Percentiles rank a stretch among this genome's conserved stretches.
Evolutionary conservation across 2,797 vertebrate genomes (phyloP).

Genomic region (Erpetoichthys calabaricus): DNA sequence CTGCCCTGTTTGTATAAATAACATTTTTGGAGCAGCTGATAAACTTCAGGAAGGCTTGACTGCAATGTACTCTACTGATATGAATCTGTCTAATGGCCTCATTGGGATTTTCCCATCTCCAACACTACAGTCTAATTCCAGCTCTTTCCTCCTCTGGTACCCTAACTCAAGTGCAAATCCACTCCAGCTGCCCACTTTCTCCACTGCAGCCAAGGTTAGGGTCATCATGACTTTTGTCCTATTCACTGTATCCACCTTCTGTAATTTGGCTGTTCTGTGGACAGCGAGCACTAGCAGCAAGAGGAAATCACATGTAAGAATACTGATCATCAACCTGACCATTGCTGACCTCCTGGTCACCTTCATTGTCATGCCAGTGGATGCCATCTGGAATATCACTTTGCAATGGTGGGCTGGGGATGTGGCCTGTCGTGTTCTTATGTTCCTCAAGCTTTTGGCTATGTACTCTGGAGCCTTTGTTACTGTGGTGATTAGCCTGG

Average conservation of each 20-base stretch:
- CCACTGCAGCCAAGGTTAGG: conserved; percentile 54
- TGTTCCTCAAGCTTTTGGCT: conserved; percentile 62
- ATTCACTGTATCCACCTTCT: conserved; percentile 49
- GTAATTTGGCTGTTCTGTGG: conserved; percentile 55
- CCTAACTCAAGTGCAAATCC: too few species aligned
- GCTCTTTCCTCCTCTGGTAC: too few species aligned
- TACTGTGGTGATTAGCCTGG: conserved; percentile 62
- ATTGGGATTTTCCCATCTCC: too few species aligned
- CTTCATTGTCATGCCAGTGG: conserved; percentile 66
- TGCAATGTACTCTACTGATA: too few species aligned
- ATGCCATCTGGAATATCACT: conserved; percentile 65
- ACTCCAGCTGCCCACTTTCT: conserved; percentile 58
- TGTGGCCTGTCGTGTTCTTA: conserved; percentile 50
- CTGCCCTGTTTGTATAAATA: too few species aligned
- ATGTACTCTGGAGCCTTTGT: conserved; percentile 66
- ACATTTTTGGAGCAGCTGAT: too few species aligned
- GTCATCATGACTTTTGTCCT: conserved; percentile 58
- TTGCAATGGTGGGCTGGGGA: conserved; percentile 65
- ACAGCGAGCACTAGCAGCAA: conserved; percentile 43
- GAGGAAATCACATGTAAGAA: conserved; percentile 57
- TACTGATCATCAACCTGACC: conserved; percentile 60
- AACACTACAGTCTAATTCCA: too few species aligned
- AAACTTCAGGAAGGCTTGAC: too few species aligned
- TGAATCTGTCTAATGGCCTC: too few species aligned
- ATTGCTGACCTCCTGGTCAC: conserved; percentile 61